These are phyloP conservation scores for Pedicia rivosa DNA, from an alignment of 2,888 invertebrate genomes.

Conservation along the genomic window DNA sequence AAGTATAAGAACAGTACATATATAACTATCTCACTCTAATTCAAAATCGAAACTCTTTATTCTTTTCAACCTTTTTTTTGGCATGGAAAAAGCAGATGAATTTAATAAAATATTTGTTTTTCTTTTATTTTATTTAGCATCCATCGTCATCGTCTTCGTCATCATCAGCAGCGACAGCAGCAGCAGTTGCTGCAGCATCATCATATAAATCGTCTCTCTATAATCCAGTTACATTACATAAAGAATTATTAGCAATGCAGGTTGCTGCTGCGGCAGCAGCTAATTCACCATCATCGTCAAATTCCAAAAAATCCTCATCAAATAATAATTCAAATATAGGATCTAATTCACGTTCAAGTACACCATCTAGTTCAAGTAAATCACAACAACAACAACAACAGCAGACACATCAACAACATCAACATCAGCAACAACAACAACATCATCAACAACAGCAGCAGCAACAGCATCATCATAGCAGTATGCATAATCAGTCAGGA, in stretches of 20 bases:
- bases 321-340: conserved; percentile 6
- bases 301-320: conserved; percentile 4
- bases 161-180: conserved; percentile 17
- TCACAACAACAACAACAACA: conserved; percentile 6
- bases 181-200: not conserved
- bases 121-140: too few species aligned
- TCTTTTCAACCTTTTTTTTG: too few species aligned
- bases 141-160: conserved; percentile 18
- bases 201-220: conserved; percentile 14
- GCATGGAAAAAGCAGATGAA: too few species aligned
- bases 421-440: conserved; percentile 11
- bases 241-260: conserved; percentile 31
- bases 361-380: not conserved
- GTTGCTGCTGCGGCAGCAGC: conserved; percentile 24
- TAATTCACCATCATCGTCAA: not conserved
- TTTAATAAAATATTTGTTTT: too few species aligned
- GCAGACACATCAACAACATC: conserved; percentile 12
- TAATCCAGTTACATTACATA: conserved; percentile 29
- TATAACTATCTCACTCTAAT: too few species aligned
- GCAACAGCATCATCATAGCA: conserved; percentile 4
- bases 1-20: too few species aligned
- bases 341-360: not conserved
- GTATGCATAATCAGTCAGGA: not conserved
- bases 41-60: too few species aligned
- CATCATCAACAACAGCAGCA: conserved; percentile 8